Conservation (phyloP, 2,113 vertebrate genomes). For the Pluvianellus socialis region DNA sequence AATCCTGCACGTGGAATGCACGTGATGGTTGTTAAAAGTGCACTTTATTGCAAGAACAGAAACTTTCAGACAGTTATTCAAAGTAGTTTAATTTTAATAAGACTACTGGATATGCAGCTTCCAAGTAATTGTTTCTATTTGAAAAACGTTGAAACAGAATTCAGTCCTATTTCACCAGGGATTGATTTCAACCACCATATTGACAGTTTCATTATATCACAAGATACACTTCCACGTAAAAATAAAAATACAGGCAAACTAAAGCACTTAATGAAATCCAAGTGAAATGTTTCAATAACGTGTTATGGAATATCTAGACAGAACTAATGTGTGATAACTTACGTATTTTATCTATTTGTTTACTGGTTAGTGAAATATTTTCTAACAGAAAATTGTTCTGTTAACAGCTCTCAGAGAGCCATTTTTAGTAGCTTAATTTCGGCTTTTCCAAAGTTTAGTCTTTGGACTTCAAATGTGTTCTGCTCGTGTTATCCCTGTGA, state of each 20-base stretch:
- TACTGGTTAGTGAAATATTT: background rate
- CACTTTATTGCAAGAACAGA: background rate
- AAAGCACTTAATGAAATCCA: background rate
- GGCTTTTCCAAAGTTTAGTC: background rate
- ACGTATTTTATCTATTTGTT: background rate
- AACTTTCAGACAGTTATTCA: background rate
- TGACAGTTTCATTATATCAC: background rate
- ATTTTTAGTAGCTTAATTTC: background rate
- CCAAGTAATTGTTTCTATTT: background rate
- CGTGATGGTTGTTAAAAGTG: background rate
- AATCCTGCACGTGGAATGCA: background rate
- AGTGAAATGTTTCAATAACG: background rate
- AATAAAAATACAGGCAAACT: background rate
- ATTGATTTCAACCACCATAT: background rate
- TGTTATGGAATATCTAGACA: background rate
- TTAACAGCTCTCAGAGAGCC: background rate
- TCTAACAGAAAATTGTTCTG: background rate
- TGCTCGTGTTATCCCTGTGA: background rate
- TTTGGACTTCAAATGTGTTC: background rate
- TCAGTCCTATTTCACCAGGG: background rate
- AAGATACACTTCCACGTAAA: background rate
- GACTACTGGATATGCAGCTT: background rate
- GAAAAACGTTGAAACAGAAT: background rate
- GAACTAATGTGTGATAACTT: background rate
- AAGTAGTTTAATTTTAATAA: background rate